phyloP scores from a whole-genome alignment of 2,888 invertebrate species.

The Minunthozetes semirufus region DNA sequence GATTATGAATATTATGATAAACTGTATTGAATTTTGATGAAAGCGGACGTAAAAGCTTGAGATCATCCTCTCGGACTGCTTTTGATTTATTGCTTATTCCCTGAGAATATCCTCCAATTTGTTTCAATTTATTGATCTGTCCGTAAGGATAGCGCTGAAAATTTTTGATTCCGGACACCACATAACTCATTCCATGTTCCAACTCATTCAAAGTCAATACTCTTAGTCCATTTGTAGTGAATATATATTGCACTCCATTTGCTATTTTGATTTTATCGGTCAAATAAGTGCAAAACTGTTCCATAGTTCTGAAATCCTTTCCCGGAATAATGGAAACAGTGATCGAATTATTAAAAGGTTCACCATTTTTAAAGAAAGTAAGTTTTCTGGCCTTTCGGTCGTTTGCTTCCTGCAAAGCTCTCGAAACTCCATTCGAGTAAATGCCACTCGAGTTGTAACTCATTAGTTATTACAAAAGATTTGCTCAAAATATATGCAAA shows the following conservation, averaged over 20 bases:
- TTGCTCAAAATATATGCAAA: not conserved
- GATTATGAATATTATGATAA: slow-evolving; percentile 27
- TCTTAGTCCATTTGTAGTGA: slow-evolving; percentile 81
- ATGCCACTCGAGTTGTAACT: slow-evolving; percentile 6
- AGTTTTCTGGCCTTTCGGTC: slow-evolving; percentile 56
- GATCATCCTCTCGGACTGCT: slow-evolving; percentile 41
- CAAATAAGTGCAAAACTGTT: slow-evolving; percentile 74
- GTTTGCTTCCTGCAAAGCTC: slow-evolving; percentile 35
- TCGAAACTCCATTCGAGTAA: slow-evolving; percentile 28
- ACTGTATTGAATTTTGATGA: slow-evolving; percentile 37
- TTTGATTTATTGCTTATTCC: slow-evolving; percentile 31
- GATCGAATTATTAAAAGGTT: slow-evolving; percentile 81
- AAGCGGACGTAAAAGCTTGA: slow-evolving; percentile 41
- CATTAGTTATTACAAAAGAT: not conserved
- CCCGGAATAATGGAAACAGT: slow-evolving; percentile 82
- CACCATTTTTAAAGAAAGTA: slow-evolving; percentile 87
- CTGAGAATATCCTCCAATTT: slow-evolving; percentile 27
- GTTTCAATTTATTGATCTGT: slow-evolving; percentile 33
- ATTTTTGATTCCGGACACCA: slow-evolving; percentile 82
- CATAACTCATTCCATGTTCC: slow-evolving; percentile 84
- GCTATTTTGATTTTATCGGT: slow-evolving; percentile 75
- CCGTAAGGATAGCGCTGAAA: slow-evolving; percentile 56
- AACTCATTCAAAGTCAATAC: slow-evolving; percentile 76
- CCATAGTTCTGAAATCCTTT: slow-evolving; percentile 74
- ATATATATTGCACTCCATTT: slow-evolving; percentile 79